A percentile compares a stretch with the other conserved stretches of the same genome.
These are phyloP conservation scores for Pseudanteris insignis DNA, from an alignment of 2,888 invertebrate species.

Conservation along the genomic window DNA sequence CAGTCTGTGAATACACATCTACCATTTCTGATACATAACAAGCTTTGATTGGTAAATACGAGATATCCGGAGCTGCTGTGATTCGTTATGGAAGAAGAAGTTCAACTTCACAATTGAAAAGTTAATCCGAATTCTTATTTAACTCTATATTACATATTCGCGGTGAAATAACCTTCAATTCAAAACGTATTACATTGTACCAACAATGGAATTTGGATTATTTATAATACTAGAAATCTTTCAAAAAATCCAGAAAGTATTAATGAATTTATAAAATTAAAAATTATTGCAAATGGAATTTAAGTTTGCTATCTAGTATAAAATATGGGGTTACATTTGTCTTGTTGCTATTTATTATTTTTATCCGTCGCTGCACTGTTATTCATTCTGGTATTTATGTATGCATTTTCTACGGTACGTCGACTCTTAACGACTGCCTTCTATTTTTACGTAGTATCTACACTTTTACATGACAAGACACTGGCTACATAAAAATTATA, in stretches of 20 bases:
- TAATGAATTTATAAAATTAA: no score
- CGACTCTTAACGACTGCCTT: slow-evolving; percentile 46
- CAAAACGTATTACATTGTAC: no score
- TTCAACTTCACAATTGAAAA: slow-evolving; percentile 47
- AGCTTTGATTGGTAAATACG: slow-evolving; percentile 63
- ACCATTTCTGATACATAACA: slow-evolving; percentile 49
- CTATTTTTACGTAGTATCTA: slow-evolving; percentile 48
- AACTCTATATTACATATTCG: not conserved
- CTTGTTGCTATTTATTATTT: slow-evolving; percentile 56
- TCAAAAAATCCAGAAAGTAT: no score
- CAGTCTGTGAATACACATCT: slow-evolving; percentile 24
- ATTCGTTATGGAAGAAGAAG: slow-evolving; percentile 58
- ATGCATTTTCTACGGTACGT: slow-evolving; percentile 52
- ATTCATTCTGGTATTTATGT: slow-evolving; percentile 52
- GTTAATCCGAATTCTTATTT: slow-evolving; percentile 8
- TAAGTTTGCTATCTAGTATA: no score
- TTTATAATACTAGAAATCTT: no score
- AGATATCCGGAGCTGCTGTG: slow-evolving; percentile 60
- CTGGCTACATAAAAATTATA: no score
- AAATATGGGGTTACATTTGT: no score
- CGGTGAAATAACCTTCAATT: no score
- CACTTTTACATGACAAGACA: no score
- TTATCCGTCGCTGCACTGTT: slow-evolving; percentile 48
- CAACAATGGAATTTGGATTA: no score
- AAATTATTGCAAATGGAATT: no score